Conservation (phyloP, 2,888 invertebrate species). For the Drosophila leonis region DNA sequence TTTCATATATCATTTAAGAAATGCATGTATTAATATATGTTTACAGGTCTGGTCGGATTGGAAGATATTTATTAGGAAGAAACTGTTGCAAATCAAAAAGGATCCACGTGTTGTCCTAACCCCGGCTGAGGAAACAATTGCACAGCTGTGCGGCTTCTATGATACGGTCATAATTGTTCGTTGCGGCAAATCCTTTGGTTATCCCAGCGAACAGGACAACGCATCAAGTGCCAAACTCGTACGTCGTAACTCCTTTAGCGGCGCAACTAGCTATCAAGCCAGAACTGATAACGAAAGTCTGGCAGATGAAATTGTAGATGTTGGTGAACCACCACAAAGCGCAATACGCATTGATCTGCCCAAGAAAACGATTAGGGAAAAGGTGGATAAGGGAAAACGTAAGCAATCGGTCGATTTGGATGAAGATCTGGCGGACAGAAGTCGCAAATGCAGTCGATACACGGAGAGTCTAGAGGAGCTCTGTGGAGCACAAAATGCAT, state of each 20-base stretch:
- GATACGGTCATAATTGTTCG: neutral
- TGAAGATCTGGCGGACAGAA: neutral
- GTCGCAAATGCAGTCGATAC: neutral
- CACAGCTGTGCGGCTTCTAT: constrained; percentile 10
- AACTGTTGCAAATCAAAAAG: constrained; percentile 2
- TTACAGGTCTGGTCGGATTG: constrained; percentile 14
- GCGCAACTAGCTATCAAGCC: neutral
- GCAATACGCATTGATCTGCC: neutral
- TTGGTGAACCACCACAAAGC: neutral
- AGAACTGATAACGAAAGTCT: neutral
- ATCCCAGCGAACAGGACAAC: neutral
- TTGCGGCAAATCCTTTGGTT: neutral
- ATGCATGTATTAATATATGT: neutral
- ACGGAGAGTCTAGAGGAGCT: constrained; percentile 1
- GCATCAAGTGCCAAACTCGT: neutral
- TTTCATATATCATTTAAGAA: neutral
- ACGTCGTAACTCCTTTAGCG: neutral
- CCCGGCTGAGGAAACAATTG: constrained; percentile 1
- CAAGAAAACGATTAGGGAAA: neutral
- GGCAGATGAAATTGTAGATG: neutral
- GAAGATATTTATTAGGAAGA: constrained; percentile 7
- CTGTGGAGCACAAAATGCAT: constrained; percentile 4
- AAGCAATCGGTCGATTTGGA: neutral
- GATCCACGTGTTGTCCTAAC: neutral
- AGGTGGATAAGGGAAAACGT: neutral